phyloP scores from a whole-genome alignment of 2,888 invertebrate species.

The Ornithoptera priamus region DNA sequence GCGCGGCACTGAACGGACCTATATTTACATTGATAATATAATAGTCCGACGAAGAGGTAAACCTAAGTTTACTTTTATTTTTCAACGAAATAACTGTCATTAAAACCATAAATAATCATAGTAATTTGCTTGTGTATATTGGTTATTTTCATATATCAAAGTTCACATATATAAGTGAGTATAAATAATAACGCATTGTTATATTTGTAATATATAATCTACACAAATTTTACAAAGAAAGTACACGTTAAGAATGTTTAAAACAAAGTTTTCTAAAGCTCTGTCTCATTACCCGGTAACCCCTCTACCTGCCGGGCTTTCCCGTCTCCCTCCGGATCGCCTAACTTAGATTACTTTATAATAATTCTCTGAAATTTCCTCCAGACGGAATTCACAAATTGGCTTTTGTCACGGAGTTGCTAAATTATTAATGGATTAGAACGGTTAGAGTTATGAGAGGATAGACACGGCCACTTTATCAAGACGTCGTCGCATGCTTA shows the following conservation, averaged over 20 bases:
- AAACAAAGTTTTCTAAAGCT: not conserved
- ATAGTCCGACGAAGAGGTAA: not conserved
- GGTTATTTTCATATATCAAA: no score
- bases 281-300: constrained; percentile 10
- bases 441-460: constrained; percentile 48
- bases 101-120: not conserved
- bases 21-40: constrained; percentile 69
- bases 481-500: constrained; percentile 54
- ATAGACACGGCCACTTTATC: constrained; percentile 55
- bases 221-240: not conserved
- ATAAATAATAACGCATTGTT: no score
- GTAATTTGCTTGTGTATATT: no score
- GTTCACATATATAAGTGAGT: no score
- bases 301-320: constrained; percentile 38
- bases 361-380: constrained; percentile 67
- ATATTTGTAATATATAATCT: not conserved
- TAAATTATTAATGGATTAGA: constrained; percentile 61
- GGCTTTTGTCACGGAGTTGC: constrained; percentile 62
- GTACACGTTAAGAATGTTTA: not conserved
- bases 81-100: not conserved
- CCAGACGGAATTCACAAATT: constrained; percentile 67
- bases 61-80: not conserved
- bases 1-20: constrained; percentile 53
- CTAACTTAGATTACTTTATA: constrained; percentile 78
- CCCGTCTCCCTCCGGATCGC: constrained; percentile 58